Conservation (phyloP, 2,888 invertebrate genomes). For the Andricus curvator region DNA sequence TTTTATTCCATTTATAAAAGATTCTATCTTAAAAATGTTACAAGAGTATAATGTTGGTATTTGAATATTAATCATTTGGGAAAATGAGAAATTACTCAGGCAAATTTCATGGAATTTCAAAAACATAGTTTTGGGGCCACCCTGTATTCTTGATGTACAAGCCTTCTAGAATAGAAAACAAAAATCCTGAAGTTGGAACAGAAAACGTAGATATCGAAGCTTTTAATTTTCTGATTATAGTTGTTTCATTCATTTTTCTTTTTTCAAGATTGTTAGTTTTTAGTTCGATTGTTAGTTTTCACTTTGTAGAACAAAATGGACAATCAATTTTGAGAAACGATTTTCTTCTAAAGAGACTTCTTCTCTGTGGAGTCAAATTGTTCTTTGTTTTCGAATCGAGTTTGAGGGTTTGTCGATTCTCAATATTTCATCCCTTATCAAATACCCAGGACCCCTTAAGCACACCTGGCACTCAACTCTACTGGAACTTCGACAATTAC, state of each 20-base stretch:
- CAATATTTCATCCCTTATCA: conserved; percentile 40
- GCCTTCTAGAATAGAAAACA: no score
- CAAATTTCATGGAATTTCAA: no score
- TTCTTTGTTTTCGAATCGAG: conserved; percentile 2
- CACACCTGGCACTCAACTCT: conserved; percentile 45
- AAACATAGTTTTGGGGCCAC: no score
- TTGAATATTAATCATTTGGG: no score
- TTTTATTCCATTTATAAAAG: no score
- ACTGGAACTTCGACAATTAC: conserved; percentile 52
- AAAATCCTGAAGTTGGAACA: no score
- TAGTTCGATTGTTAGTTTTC: background rate
- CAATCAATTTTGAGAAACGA: background rate
- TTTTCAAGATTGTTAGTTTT: background rate
- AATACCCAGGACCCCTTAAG: conserved; percentile 43
- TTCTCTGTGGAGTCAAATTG: background rate
- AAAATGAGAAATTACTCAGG: no score
- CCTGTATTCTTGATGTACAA: no score
- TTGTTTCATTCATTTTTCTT: background rate
- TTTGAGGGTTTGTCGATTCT: conserved; percentile 2
- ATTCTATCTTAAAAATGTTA: no score
- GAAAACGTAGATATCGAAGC: no score
- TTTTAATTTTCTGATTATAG: background rate
- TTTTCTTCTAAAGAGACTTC: background rate
- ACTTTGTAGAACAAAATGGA: background rate
- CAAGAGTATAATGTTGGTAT: no score